phyloP scores from a whole-genome alignment of 2,113 vertebrate genomes.

The Hipposideros armiger region DNA sequence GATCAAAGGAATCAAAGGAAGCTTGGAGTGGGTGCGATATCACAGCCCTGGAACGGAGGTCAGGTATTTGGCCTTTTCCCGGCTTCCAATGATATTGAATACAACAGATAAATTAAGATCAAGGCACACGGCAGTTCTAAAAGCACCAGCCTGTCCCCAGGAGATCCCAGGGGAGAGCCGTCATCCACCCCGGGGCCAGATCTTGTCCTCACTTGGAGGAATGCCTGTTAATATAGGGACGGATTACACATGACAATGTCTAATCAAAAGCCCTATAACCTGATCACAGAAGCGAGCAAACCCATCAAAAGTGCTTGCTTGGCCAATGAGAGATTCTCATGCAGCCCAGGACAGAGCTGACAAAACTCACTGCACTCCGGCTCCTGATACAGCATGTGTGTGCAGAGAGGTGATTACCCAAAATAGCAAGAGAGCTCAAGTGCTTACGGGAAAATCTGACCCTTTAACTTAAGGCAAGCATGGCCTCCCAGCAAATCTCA shows the following conservation, averaged over 20 bases:
- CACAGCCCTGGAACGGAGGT: conserved; percentile 70
- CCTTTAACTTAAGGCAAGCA: conserved; percentile 63
- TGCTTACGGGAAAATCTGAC: conserved; percentile 65
- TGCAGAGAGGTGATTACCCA: conserved; percentile 1
- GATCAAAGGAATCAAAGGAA: conserved; percentile 79
- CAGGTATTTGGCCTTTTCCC: conserved; percentile 68
- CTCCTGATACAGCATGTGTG: conserved; percentile 45
- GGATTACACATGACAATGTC: neutral
- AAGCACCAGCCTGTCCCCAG: conserved; percentile 77
- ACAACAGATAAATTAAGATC: conserved; percentile 84
- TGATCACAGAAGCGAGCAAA: conserved; percentile 9
- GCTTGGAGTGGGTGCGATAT: conserved; percentile 54
- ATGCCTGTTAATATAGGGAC: conserved; percentile 39
- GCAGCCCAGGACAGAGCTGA: neutral
- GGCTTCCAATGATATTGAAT: conserved; percentile 77
- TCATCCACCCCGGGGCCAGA: neutral
- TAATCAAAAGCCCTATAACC: conserved; percentile 30
- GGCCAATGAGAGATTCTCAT: conserved; percentile 12
- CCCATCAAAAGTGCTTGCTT: neutral
- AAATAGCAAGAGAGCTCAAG: conserved; percentile 73
- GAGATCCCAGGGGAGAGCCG: conserved; percentile 55
- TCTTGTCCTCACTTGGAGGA: conserved; percentile 62
- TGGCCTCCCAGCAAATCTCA: conserved; percentile 71
- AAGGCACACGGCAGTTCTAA: conserved; percentile 76
- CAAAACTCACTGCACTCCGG: neutral